Percentiles rank a stretch among this genome's conserved stretches.
phyloP scores from a whole-genome alignment of 2,888 invertebrate genomes.

The Perithous albicinctus region DNA sequence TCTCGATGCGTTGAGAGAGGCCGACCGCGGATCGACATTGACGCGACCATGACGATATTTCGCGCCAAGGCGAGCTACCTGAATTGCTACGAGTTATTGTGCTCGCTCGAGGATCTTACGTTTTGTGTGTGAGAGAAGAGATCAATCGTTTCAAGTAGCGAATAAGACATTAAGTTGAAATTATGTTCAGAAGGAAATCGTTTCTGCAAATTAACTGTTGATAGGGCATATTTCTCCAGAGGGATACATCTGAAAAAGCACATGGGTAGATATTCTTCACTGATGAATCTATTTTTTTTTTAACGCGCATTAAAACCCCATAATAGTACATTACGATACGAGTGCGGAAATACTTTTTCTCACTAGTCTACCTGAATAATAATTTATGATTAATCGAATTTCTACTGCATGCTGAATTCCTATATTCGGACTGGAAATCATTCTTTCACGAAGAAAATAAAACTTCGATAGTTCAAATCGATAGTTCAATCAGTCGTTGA shows the following conservation, averaged over 20 bases:
- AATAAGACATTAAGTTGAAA: slow-evolving; percentile 5
- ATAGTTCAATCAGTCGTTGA: too few relatives aligned
- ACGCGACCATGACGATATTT: slow-evolving; percentile 62
- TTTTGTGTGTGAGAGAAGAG: slow-evolving; percentile 1
- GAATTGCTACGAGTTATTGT: slow-evolving; percentile 57
- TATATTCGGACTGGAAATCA: too few relatives aligned
- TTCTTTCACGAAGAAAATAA: too few relatives aligned
- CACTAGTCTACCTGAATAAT: too few relatives aligned
- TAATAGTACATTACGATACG: too few relatives aligned
- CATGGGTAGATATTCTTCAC: too few relatives aligned
- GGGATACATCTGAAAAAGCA: too few relatives aligned
- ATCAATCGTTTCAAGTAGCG: background rate
- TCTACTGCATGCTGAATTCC: too few relatives aligned
- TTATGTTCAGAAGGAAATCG: background rate
- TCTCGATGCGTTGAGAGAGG: slow-evolving; percentile 41
- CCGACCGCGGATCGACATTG: slow-evolving; percentile 62
- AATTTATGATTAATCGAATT: too few relatives aligned
- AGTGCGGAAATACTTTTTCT: too few relatives aligned
- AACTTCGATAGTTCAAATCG: too few relatives aligned
- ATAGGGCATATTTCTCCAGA: background rate
- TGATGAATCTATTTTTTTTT: background rate
- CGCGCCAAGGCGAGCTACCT: slow-evolving; percentile 66
- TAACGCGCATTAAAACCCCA: too few relatives aligned
- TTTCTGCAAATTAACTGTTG: background rate
- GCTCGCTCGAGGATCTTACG: background rate